Percentiles rank a stretch among this genome's conserved stretches.
These are phyloP conservation scores for Synaphobranchus kaupii DNA, from an alignment of 2,797 vertebrate species.

Conservation along the genomic window DNA sequence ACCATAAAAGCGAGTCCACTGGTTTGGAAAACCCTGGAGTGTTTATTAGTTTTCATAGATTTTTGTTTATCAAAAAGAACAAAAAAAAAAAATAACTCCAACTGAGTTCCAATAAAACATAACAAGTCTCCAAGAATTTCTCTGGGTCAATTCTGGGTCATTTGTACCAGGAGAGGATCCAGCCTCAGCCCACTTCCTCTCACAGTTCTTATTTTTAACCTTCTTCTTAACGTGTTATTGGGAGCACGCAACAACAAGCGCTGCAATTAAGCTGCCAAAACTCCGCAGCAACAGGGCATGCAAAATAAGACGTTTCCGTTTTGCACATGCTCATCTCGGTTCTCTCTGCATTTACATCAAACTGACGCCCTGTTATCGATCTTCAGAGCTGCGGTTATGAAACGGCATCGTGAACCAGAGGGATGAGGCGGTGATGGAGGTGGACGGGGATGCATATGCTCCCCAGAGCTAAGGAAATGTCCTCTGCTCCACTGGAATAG, in stretches of 20 bases:
- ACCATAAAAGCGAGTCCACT: too few relatives aligned
- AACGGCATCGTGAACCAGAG: neutral
- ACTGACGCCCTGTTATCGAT: neutral
- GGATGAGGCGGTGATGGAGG: neutral
- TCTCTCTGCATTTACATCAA: neutral
- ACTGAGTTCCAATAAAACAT: too few relatives aligned
- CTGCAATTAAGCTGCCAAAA: neutral
- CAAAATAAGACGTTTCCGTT: neutral
- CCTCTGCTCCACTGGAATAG: neutral
- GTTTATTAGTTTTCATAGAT: too few relatives aligned
- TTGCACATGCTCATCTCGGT: neutral
- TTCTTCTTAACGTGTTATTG: neutral
- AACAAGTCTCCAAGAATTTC: neutral
- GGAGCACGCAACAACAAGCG: neutral
- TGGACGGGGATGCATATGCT: neutral
- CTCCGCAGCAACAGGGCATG: neutral
- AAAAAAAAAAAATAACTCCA: too few relatives aligned
- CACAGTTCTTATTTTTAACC: neutral
- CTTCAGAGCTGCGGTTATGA: neutral
- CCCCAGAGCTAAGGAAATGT: too few relatives aligned
- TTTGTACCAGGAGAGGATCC: neutral
- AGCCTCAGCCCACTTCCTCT: neutral
- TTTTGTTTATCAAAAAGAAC: too few relatives aligned
- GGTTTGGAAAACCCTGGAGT: too few relatives aligned
- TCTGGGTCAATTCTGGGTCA: neutral